Evolutionary conservation across 2,797 vertebrate species (phyloP).

Genomic region (Chloroceryle inda): DNA sequence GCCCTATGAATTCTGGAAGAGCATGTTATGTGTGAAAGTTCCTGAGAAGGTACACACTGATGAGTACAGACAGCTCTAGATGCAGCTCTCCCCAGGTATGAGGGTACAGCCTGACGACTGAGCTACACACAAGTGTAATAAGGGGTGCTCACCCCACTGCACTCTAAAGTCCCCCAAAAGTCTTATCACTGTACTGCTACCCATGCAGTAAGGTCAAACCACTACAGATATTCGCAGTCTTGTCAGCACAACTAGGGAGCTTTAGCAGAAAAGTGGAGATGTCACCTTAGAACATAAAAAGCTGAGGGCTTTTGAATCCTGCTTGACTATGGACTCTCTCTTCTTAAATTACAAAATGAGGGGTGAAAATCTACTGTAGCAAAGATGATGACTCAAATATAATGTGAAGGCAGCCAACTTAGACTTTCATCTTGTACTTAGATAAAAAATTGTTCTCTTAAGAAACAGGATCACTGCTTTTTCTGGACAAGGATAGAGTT

Average conservation of each 20-base stretch:
- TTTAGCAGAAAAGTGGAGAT: neutral
- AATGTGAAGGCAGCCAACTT: neutral
- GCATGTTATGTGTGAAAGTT: rapidly evolving
- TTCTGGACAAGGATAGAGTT: neutral
- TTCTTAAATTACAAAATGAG: neutral
- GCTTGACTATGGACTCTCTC: neutral
- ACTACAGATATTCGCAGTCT: neutral
- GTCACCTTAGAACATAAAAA: neutral
- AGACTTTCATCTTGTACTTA: neutral
- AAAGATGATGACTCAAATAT: neutral
- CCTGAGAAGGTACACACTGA: neutral
- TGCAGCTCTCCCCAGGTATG: neutral
- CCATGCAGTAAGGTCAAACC: neutral
- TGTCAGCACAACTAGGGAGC: neutral
- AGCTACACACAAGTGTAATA: rapidly evolving
- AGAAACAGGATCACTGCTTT: neutral
- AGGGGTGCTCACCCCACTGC: neutral
- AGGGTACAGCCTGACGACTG: neutral
- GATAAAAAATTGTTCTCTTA: neutral
- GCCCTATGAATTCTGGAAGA: neutral
- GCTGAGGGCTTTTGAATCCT: neutral
- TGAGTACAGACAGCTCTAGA: neutral
- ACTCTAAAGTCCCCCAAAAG: rapidly evolving
- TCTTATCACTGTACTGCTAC: neutral
- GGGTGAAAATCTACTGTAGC: neutral